Evolutionary conservation across 2,113 vertebrate genomes (phyloP).

Genomic region (Anthoscopus minutus): DNA sequence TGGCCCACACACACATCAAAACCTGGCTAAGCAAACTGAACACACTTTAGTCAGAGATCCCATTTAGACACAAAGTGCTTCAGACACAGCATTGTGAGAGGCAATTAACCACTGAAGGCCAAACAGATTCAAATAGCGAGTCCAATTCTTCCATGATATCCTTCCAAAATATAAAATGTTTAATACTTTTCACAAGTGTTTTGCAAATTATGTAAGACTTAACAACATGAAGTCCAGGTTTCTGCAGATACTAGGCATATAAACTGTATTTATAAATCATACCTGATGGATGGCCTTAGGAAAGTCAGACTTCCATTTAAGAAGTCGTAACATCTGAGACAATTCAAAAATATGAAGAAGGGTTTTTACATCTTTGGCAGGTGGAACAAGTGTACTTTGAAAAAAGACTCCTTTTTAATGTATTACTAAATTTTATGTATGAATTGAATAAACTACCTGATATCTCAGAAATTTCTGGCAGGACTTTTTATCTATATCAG

Average conservation of each 20-base stretch:
- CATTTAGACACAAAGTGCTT: not conserved
- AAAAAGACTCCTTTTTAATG: not conserved
- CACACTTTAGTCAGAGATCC: not conserved
- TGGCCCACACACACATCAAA: not conserved
- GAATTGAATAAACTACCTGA: not conserved
- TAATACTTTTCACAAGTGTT: not conserved
- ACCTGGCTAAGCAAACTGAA: not conserved
- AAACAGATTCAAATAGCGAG: not conserved
- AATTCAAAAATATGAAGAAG: not conserved
- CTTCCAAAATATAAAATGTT: not conserved
- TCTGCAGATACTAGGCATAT: not conserved
- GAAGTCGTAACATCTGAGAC: not conserved
- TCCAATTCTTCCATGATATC: not conserved
- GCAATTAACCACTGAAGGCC: not conserved
- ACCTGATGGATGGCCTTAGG: not conserved
- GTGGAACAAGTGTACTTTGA: not conserved
- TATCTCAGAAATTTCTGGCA: not conserved
- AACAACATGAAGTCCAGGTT: not conserved
- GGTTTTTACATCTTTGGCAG: not conserved
- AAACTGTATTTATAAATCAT: not conserved
- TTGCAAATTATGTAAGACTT: not conserved
- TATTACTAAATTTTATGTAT: not conserved
- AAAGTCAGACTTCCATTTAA: not conserved
- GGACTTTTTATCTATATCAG: not conserved
- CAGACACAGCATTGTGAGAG: not conserved